Conservation (phyloP, 92 coral and sea anemone genomes). For the Phenganax subtilis region DNA sequence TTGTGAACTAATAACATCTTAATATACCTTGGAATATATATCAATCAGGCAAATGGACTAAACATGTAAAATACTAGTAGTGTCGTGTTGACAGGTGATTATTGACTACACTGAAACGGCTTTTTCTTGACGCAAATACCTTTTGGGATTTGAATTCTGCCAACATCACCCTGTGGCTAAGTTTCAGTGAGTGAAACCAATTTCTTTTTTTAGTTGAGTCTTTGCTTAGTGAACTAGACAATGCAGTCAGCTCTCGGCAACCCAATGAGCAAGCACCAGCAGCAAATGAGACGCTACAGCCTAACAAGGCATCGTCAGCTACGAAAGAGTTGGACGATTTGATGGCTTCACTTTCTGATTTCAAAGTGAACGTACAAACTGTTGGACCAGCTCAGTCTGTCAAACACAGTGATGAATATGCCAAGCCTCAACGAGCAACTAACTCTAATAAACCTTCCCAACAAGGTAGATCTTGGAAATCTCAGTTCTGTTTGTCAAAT, state of each 20-base stretch:
- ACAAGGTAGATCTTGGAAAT: neutral
- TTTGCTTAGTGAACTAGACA: slow-evolving; percentile 57
- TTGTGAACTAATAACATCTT: neutral
- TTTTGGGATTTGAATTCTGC: too few species aligned
- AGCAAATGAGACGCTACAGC: slow-evolving; percentile 32
- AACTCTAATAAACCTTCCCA: slow-evolving; percentile 18
- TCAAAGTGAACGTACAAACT: slow-evolving; percentile 86
- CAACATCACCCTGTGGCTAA: too few species aligned
- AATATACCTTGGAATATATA: neutral
- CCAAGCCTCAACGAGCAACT: slow-evolving; percentile 80
- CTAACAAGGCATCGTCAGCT: slow-evolving; percentile 93
- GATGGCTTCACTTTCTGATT: slow-evolving; percentile 97
- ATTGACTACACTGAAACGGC: too few species aligned
- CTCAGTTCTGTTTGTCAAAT: neutral
- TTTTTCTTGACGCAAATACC: too few species aligned
- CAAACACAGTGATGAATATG: slow-evolving; percentile 86
- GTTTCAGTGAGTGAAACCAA: neutral
- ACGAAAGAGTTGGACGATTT: slow-evolving; percentile 93
- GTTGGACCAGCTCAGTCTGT: slow-evolving; percentile 59
- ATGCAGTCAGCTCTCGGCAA: slow-evolving; percentile 45
- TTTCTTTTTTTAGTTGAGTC: slow-evolving; percentile 48
- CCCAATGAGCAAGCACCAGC: slow-evolving; percentile 17
- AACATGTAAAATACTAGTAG: too few species aligned
- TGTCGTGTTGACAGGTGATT: too few species aligned
- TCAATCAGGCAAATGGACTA: neutral